Percentiles rank a stretch among this genome's conserved stretches.
Conservation (phyloP, 2,888 invertebrate species). For the Andrena chrysosceles region DNA sequence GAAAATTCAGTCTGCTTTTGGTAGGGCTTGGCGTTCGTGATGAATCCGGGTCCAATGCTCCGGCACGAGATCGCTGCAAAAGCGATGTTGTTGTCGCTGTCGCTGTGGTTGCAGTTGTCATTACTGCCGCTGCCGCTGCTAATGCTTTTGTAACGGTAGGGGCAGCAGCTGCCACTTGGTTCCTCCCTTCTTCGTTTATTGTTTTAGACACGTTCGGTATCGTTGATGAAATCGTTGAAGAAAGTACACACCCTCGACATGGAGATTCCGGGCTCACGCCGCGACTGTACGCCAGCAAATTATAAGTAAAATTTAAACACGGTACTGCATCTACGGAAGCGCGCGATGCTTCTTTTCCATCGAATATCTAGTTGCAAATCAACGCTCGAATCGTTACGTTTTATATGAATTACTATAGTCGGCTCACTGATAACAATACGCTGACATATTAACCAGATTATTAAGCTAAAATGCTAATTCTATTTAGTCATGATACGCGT, state of each 20-base stretch:
- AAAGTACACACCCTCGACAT: constrained; percentile 64
- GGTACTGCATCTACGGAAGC: constrained; percentile 69
- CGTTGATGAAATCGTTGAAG: constrained; percentile 76
- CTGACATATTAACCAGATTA: too few relatives aligned
- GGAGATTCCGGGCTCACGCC: constrained; percentile 79
- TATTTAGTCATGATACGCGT: too few relatives aligned
- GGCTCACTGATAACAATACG: too few relatives aligned
- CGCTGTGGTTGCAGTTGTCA: background rate
- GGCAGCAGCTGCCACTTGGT: constrained; percentile 7
- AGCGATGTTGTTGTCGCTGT: constrained; percentile 51
- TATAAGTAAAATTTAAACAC: constrained; percentile 81
- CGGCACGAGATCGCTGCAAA: constrained; percentile 77
- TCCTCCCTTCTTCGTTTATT: constrained; percentile 72
- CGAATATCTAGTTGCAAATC: background rate
- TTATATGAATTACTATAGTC: background rate
- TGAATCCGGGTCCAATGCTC: constrained; percentile 67
- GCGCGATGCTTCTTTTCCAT: background rate
- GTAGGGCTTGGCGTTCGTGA: constrained; percentile 84
- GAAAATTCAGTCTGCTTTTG: constrained; percentile 86
- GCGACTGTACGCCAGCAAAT: constrained; percentile 83
- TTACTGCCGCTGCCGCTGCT: constrained; percentile 6
- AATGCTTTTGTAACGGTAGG: constrained; percentile 18
- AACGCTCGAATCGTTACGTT: constrained; percentile 6
- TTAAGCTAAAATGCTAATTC: too few relatives aligned
- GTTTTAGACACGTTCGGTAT: constrained; percentile 72